Percentiles rank a stretch among this genome's conserved stretches.
These are phyloP conservation scores for Campoplex nolae DNA, from an alignment of 2,888 invertebrate species.

Conservation along the genomic window DNA sequence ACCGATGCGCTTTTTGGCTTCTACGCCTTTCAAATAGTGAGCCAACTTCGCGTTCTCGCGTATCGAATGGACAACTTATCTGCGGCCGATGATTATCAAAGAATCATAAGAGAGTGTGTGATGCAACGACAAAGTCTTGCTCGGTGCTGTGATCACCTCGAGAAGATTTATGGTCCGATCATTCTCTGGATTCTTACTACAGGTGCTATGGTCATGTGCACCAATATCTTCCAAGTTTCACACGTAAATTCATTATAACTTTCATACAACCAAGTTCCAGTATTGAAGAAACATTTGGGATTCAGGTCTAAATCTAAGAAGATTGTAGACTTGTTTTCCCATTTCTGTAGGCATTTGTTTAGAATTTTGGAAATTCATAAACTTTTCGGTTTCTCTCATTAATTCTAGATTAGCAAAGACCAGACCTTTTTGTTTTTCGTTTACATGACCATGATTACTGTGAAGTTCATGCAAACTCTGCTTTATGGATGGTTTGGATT, in stretches of 20 bases:
- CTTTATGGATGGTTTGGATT: slow-evolving; percentile 66
- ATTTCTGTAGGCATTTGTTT: neutral
- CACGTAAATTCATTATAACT: slow-evolving; percentile 58
- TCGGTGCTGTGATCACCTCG: slow-evolving; percentile 65
- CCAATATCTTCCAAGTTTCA: slow-evolving; percentile 73
- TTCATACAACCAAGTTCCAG: too few relatives aligned
- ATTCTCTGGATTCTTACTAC: slow-evolving; percentile 71
- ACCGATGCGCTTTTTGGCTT: slow-evolving; percentile 73
- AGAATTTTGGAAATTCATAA: neutral
- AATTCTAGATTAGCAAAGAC: slow-evolving; percentile 28
- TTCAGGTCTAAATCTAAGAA: neutral
- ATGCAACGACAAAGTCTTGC: slow-evolving; percentile 67
- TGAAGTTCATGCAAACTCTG: slow-evolving; percentile 61
- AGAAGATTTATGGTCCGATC: slow-evolving; percentile 72
- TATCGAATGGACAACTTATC: slow-evolving; percentile 55
- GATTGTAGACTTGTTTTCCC: neutral
- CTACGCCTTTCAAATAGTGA: slow-evolving; percentile 74
- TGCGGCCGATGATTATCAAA: slow-evolving; percentile 41
- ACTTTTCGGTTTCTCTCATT: neutral
- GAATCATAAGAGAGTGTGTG: slow-evolving; percentile 63
- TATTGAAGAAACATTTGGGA: neutral
- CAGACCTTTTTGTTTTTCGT: slow-evolving; percentile 47
- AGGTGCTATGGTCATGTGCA: slow-evolving; percentile 73
- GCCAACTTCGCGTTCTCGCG: slow-evolving; percentile 68
- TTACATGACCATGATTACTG: slow-evolving; percentile 31